Evolutionary conservation across 2,888 invertebrate species (phyloP).

Genomic region (Agriopis aurantiaria): DNA sequence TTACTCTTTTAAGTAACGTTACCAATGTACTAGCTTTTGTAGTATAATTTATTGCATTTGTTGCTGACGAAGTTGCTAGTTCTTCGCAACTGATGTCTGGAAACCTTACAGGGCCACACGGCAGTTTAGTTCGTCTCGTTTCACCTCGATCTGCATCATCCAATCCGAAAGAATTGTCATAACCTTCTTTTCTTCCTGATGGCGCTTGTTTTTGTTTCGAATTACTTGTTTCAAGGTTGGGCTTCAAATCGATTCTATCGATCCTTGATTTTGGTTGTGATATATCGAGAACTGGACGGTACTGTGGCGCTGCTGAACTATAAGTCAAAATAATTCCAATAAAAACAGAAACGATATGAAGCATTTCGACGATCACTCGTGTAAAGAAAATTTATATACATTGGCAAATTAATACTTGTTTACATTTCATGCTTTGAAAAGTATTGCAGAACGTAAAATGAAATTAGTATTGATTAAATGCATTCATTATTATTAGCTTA

Average conservation of each 20-base stretch:
- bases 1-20: neutral
- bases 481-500: neutral
- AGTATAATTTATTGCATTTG: neutral
- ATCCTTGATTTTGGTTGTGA: neutral
- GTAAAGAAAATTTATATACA: neutral
- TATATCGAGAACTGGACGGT: neutral
- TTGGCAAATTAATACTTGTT: constrained; percentile 19
- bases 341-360: constrained; percentile 7
- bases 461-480: neutral
- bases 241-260: neutral
- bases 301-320: constrained; percentile 1
- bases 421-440: constrained; percentile 16
- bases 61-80: neutral
- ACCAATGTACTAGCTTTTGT: neutral
- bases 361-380: neutral
- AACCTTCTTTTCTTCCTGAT: constrained; percentile 8
- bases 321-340: constrained; percentile 2
- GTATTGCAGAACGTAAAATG: neutral
- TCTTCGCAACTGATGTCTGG: constrained; percentile 36
- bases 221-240: neutral
- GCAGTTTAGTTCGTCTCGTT: neutral
- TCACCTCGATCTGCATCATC: neutral
- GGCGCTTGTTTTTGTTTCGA: neutral
- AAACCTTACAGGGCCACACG: constrained; percentile 29
- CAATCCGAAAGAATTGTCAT: neutral